Percentiles rank a stretch among this genome's conserved stretches.
These are phyloP conservation scores for Watsonalla cultraria DNA, from an alignment of 2,888 invertebrate genomes.

Conservation along the genomic window DNA sequence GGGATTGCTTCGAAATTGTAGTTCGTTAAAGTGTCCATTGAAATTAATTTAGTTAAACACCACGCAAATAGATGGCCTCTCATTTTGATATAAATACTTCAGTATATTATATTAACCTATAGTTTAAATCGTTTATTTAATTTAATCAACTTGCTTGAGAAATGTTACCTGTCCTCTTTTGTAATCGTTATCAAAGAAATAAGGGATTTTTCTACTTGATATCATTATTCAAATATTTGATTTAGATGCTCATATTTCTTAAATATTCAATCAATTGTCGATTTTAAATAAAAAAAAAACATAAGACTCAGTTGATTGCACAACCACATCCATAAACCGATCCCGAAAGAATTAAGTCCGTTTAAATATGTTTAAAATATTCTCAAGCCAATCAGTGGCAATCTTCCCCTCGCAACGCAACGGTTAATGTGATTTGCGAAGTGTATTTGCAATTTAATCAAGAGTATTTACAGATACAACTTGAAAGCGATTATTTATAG, in stretches of 20 bases:
- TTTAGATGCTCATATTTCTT: no score
- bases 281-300: no score
- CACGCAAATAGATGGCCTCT: constrained; percentile 13
- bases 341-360: no score
- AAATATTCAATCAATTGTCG: no score
- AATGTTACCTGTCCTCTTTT: no score
- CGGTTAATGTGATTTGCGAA: background rate
- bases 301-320: no score
- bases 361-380: background rate
- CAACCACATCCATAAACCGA: no score
- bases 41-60: constrained; percentile 15
- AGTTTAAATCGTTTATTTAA: constrained; percentile 6
- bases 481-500: constrained; percentile 1
- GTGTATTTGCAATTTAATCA: background rate
- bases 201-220: no score
- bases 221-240: no score
- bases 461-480: background rate
- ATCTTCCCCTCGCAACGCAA: background rate
- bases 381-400: background rate
- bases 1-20: background rate
- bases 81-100: background rate
- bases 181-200: no score
- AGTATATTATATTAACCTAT: background rate
- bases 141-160: no score
- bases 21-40: constrained; percentile 10